Percentiles rank a stretch among this genome's conserved stretches.
These are phyloP conservation scores for Podarcis lilfordi DNA, from an alignment of 2,797 vertebrate genomes.

Conservation along the genomic window DNA sequence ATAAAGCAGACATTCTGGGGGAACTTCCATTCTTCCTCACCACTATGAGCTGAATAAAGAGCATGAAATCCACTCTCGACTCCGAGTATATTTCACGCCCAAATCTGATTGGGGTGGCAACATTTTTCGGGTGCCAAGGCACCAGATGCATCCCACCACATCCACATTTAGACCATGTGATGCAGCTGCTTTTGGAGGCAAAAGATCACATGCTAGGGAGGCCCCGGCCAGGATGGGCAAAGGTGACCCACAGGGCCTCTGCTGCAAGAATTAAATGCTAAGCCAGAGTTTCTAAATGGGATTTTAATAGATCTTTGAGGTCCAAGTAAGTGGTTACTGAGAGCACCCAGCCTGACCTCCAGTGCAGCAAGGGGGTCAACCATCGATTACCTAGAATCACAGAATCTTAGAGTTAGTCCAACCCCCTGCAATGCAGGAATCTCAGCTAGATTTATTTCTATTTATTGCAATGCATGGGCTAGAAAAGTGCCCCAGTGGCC, in stretches of 20 bases:
- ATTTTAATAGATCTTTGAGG: background rate
- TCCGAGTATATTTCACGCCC: too few species aligned
- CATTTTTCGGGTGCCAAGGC: background rate
- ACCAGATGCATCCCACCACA: background rate
- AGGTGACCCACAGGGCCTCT: background rate
- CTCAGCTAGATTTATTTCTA: too few species aligned
- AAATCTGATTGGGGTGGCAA: background rate
- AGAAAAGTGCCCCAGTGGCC: background rate
- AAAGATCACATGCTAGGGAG: background rate
- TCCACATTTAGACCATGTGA: rapidly evolving
- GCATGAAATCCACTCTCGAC: too few species aligned
- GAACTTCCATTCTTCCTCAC: too few species aligned
- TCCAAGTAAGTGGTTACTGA: background rate
- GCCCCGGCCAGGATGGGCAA: background rate
- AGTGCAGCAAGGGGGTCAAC: too few species aligned
- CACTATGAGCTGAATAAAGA: too few species aligned
- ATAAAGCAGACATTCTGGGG: too few species aligned
- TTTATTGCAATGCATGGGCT: background rate
- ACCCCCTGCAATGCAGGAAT: too few species aligned
- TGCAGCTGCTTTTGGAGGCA: background rate
- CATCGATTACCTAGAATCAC: background rate
- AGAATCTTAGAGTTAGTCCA: background rate
- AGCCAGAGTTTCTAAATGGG: background rate
- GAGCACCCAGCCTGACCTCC: background rate
- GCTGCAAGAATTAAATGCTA: background rate